These are phyloP conservation scores for Ailuropoda melanoleuca DNA, from an alignment of 2,113 vertebrate species.

Conservation along the genomic window DNA sequence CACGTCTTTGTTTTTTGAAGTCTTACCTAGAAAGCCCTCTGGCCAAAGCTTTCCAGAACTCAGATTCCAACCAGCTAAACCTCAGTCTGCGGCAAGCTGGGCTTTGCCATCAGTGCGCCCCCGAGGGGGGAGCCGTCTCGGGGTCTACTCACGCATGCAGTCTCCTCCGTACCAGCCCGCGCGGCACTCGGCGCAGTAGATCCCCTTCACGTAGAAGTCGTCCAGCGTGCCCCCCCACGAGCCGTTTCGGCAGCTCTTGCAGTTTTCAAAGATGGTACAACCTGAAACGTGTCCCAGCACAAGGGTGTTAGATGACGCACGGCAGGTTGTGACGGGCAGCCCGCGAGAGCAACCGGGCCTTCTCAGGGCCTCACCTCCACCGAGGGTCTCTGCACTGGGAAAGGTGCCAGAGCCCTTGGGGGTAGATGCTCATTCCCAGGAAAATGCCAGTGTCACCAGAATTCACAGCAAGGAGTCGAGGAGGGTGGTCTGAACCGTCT, in stretches of 20 bases:
- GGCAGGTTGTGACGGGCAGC: not conserved
- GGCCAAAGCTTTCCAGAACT: not conserved
- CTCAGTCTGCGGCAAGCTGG: accelerated
- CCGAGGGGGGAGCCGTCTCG: accelerated
- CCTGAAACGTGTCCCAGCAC: slow-evolving; percentile 79
- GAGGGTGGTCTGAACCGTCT: not conserved
- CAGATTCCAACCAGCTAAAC: not conserved
- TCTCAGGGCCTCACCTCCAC: not conserved
- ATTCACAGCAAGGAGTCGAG: too few species aligned
- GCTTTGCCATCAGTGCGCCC: not conserved
- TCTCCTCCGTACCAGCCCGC: slow-evolving; percentile 98
- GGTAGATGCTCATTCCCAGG: not conserved
- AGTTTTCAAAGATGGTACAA: slow-evolving; percentile 98
- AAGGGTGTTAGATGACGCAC: not conserved
- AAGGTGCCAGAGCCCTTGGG: not conserved
- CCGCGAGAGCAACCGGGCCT: accelerated
- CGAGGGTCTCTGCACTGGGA: too few species aligned
- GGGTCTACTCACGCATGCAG: slow-evolving; percentile 93
- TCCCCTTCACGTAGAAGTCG: slow-evolving; percentile 94
- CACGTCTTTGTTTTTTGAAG: not conserved
- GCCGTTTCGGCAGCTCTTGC: slow-evolving; percentile 95
- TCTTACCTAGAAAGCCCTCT: slow-evolving; percentile 49
- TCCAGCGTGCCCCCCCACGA: slow-evolving; percentile 94
- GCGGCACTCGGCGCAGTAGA: slow-evolving; percentile 95
- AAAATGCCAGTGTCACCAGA: not conserved